Evolutionary conservation across 2,888 invertebrate species (phyloP).

Genomic region (Ormyrus nitidulus): DNA sequence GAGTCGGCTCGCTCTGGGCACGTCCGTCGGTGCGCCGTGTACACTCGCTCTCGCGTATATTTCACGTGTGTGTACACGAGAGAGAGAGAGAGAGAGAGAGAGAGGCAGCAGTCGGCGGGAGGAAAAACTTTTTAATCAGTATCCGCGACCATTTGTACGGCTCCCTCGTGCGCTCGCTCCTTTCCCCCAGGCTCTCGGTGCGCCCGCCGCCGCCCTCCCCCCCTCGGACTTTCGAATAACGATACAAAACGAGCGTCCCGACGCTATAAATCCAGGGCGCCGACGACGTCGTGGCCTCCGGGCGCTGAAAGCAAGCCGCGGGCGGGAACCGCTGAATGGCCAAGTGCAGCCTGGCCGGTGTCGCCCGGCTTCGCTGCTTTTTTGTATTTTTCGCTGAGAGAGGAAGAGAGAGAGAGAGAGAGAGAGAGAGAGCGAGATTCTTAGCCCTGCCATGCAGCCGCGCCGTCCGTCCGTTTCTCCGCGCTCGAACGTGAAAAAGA

Average conservation of each 20-base stretch:
- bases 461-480: too few species aligned
- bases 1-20: neutral
- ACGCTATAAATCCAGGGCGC: slow-evolving; percentile 62
- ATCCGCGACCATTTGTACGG: slow-evolving; percentile 60
- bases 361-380: too few species aligned
- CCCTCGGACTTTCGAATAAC: slow-evolving; percentile 60
- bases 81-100: too few species aligned
- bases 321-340: slow-evolving; percentile 15
- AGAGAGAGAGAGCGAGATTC: too few species aligned
- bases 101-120: slow-evolving; percentile 36
- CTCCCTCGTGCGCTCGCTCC: slow-evolving; percentile 5
- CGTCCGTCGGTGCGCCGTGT: neutral
- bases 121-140: slow-evolving; percentile 66
- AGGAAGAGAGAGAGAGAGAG: too few species aligned
- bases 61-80: neutral
- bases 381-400: too few species aligned
- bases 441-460: too few species aligned
- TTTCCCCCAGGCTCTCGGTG: slow-evolving; percentile 23
- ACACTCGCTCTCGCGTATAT: neutral
- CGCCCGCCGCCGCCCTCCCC: neutral
- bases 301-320: neutral
- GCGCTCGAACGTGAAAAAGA: neutral
- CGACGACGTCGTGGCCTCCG: neutral
- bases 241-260: slow-evolving; percentile 64
- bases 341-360: slow-evolving; percentile 10